These are phyloP conservation scores for Xenentodon cancila DNA, from an alignment of 2,797 vertebrate species.

Conservation along the genomic window DNA sequence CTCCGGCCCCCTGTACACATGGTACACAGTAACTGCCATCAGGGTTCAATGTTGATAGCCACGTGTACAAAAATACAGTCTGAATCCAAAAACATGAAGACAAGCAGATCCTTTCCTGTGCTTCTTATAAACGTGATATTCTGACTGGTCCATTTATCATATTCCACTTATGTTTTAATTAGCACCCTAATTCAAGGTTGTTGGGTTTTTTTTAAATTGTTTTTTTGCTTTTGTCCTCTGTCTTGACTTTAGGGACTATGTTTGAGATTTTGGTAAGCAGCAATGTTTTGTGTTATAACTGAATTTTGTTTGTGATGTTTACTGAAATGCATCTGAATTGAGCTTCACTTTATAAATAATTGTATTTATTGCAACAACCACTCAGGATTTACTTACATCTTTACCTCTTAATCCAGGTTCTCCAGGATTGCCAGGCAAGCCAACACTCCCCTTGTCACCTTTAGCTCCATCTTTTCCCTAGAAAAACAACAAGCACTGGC, in stretches of 20 bases:
- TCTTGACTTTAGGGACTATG: no score
- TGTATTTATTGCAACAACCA: conserved; percentile 46
- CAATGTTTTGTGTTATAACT: not conserved
- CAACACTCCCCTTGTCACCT: conserved; percentile 83
- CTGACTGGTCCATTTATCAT: no score
- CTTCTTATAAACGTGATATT: no score
- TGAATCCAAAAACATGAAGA: no score
- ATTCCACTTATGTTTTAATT: no score
- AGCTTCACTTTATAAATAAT: conserved; percentile 1
- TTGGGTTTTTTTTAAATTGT: no score
- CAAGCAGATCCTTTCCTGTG: no score
- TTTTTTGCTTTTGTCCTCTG: no score
- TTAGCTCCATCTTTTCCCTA: conserved; percentile 85
- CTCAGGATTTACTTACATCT: conserved; percentile 92
- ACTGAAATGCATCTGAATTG: conserved; percentile 9
- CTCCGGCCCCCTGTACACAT: conserved; percentile 76
- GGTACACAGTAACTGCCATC: conserved; percentile 20
- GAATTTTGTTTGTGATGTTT: not conserved
- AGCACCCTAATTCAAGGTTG: no score
- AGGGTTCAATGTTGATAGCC: conserved; percentile 1
- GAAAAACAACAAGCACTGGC: conserved; percentile 27
- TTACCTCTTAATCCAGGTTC: conserved; percentile 91
- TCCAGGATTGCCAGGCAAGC: conserved; percentile 81
- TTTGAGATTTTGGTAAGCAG: no score
- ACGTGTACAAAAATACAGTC: not conserved